These are phyloP conservation scores for Ennomos erosarius DNA, from an alignment of 2,888 invertebrate genomes.

Conservation along the genomic window DNA sequence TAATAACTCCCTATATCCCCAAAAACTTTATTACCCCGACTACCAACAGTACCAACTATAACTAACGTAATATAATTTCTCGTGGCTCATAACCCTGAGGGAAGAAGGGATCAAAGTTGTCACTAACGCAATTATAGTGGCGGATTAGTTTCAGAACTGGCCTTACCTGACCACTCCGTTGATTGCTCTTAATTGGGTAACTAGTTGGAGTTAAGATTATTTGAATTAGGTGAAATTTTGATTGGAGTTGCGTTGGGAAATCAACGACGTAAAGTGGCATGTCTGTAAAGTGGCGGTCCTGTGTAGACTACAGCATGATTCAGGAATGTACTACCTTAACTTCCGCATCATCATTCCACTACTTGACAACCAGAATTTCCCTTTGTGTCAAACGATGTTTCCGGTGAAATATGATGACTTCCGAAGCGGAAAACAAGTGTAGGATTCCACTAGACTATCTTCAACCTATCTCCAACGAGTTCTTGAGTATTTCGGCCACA, in stretches of 20 bases:
- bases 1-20: constrained; percentile 36
- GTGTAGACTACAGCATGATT: no score
- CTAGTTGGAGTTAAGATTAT: constrained; percentile 42
- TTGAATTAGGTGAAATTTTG: constrained; percentile 7
- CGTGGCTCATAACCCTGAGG: constrained; percentile 79
- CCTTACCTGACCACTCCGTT: constrained; percentile 65
- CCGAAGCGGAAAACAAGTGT: no score
- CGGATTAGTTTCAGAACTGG: constrained; percentile 80
- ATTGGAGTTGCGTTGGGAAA: not conserved
- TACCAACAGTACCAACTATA: constrained; percentile 78
- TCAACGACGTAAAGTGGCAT: no score
- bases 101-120: constrained; percentile 82
- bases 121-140: constrained; percentile 81
- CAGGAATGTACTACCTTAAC: no score
- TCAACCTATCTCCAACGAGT: no score
- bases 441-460: no score
- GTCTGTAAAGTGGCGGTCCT: no score
- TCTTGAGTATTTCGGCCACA: no score
- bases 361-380: no score
- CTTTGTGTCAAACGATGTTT: no score
- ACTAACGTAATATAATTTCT: constrained; percentile 76
- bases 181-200: constrained; percentile 67
- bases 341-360: no score
- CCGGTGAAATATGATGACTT: no score
- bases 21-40: constrained; percentile 65